These are phyloP conservation scores for Tipula helvola DNA, from an alignment of 2,888 invertebrate species.

Conservation along the genomic window DNA sequence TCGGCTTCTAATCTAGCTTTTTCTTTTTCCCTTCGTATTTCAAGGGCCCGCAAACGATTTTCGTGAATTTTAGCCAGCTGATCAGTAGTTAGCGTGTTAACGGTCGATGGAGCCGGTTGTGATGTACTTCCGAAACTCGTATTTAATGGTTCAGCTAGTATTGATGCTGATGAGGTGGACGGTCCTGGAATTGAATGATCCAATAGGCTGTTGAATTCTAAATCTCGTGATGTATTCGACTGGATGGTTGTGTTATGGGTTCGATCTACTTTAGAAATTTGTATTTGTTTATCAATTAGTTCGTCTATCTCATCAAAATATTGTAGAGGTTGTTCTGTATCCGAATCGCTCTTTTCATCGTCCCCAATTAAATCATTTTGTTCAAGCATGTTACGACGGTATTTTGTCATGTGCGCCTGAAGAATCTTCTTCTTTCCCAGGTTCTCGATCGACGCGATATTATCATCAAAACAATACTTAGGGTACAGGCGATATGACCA, in stretches of 20 bases:
- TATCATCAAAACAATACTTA: conserved; percentile 77
- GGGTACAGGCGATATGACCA: conserved; percentile 92
- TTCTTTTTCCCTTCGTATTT: conserved; percentile 43
- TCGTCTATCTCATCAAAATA: conserved; percentile 52
- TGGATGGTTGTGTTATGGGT: conserved; percentile 8
- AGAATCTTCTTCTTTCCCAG: conserved; percentile 71
- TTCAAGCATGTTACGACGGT: conserved; percentile 42
- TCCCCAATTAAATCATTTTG: conserved; percentile 36
- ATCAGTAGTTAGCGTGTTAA: conserved; percentile 40
- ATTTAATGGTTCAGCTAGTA: neutral
- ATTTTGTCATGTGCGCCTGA: conserved; percentile 54
- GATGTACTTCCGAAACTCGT: neutral
- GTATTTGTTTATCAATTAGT: conserved; percentile 49
- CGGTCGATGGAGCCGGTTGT: neutral
- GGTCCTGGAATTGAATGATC: conserved; percentile 26
- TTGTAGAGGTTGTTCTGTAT: conserved; percentile 28
- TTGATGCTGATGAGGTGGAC: conserved; percentile 25
- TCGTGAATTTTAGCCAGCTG: conserved; percentile 54
- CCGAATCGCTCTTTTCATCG: conserved; percentile 13
- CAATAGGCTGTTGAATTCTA: conserved; percentile 18
- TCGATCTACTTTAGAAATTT: conserved; percentile 35
- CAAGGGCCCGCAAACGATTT: conserved; percentile 52
- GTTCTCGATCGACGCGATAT: conserved; percentile 63
- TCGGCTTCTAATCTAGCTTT: neutral
- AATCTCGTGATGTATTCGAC: conserved; percentile 13